Evolutionary conservation across 2,797 vertebrate species (phyloP), one percentile per base, ranked within the genome.

Genomic region (Betta splendens): DNA sequence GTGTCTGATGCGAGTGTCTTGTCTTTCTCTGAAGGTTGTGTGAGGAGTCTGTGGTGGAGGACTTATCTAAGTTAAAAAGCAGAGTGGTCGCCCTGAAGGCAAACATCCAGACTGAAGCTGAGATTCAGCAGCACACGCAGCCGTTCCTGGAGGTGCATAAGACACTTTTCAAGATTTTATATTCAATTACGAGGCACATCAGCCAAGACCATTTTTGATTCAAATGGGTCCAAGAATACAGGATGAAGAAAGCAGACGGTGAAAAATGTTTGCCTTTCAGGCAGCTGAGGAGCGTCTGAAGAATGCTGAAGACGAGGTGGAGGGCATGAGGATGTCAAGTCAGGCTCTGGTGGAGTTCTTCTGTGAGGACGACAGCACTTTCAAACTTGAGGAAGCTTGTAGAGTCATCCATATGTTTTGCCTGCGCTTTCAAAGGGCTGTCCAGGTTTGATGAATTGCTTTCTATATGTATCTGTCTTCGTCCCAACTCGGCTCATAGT

Each of bases 311-410:
- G 87, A 89, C 21, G 89, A 93, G 52, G 80, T 93, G 32, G 90
- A 93, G 31, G 88, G 86, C 29, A 85, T 94, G 86, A 87, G 72
- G 58, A 89, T 88, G 85, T 89, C 89, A 16, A 92, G 91, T 69
- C 89, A 90, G 79, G 89, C 89, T 55, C 77, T 94, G 62, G 80
- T 92, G 69, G 92, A 94, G 65, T 94, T 93, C 70, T 92, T 94
- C 80, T 93, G 92, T 84, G 93, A 94, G 72, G 93, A 94, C 17
- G 92, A 92, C 55, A 86, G 74, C 62, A 86, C 87, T 9, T 93
- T 93, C 56, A 92, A 91, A 77, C 77, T 93, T 12, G 92, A 93
- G 65, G 93, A 94, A 53, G 90, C 92, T 21, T 93, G 92, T 60
- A 81, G 59, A 39, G 88, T 93, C 76, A 92, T 94, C 68, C 80